A percentile compares a stretch with the other conserved stretches of the same genome.
These are phyloP conservation scores for Bubalus kerabau DNA, from an alignment of 2,113 vertebrate species.

Conservation along the genomic window DNA sequence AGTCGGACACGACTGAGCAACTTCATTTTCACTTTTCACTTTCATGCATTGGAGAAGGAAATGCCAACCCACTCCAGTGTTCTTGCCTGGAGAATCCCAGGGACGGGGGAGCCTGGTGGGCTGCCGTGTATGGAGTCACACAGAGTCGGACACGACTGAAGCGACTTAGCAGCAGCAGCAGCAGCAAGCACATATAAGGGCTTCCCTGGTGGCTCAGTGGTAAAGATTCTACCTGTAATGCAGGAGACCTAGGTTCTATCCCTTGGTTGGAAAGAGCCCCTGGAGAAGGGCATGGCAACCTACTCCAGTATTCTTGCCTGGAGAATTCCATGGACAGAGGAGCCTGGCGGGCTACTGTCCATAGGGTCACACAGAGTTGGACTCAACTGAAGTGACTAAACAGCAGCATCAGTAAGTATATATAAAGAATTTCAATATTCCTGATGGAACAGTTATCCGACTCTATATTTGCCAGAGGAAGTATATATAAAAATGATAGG, in stretches of 20 bases:
- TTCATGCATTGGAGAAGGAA: too few species aligned
- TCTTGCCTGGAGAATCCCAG: too few species aligned
- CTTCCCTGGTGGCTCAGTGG: background rate
- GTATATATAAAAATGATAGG: background rate
- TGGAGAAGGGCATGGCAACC: background rate
- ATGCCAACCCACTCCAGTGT: rapidly evolving
- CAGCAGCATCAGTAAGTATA: background rate
- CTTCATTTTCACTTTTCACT: too few species aligned
- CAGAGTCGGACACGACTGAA: too few species aligned
- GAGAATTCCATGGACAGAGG: background rate
- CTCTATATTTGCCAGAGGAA: background rate
- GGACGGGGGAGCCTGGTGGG: too few species aligned
- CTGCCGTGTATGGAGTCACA: too few species aligned
- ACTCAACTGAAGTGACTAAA: background rate
- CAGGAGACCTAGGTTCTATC: background rate
- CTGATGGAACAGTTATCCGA: conserved; percentile 44
- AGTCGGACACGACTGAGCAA: too few species aligned
- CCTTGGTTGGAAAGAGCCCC: background rate
- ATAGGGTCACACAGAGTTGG: background rate
- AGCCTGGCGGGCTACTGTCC: background rate
- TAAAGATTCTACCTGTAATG: background rate
- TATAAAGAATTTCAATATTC: conserved; percentile 58
- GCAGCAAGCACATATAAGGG: background rate
- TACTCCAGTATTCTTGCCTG: background rate
- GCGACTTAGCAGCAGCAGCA: too few species aligned